Evolutionary conservation across 2,797 vertebrate genomes (phyloP).

Genomic region (Anguilla pacifica): DNA sequence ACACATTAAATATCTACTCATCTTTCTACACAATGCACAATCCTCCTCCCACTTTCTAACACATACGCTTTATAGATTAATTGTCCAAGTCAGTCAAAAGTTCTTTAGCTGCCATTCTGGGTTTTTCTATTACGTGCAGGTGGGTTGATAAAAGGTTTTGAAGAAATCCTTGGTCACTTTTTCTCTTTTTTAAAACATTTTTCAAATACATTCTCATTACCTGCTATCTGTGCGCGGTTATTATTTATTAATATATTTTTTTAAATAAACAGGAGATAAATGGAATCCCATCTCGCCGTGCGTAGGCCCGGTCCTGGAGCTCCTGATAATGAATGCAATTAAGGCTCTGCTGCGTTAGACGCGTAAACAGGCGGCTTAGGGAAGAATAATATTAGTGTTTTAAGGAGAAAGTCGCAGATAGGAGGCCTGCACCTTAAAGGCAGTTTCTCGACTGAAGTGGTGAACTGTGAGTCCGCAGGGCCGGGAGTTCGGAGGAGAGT

Average conservation of each 20-base stretch:
- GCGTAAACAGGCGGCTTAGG: slow-evolving; percentile 69
- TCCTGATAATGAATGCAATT: slow-evolving; percentile 81
- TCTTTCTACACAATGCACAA: background rate
- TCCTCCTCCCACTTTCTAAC: slow-evolving; percentile 16
- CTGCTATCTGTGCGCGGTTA: slow-evolving; percentile 71
- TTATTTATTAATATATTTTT: slow-evolving; percentile 67
- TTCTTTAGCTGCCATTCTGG: background rate
- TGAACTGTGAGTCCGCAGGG: background rate
- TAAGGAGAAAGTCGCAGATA: slow-evolving; percentile 25
- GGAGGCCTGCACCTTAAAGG: background rate
- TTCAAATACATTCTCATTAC: slow-evolving; percentile 70
- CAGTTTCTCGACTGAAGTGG: background rate
- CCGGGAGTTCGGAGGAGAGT: background rate
- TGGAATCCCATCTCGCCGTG: slow-evolving; percentile 71
- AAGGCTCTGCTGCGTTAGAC: slow-evolving; percentile 66
- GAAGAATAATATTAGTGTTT: slow-evolving; percentile 53
- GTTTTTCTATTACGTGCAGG: background rate
- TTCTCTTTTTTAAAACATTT: slow-evolving; percentile 64
- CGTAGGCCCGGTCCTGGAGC: slow-evolving; percentile 70
- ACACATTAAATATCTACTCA: background rate
- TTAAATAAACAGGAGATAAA: slow-evolving; percentile 75
- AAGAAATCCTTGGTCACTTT: slow-evolving; percentile 59
- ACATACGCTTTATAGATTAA: background rate
- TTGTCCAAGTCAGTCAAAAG: slow-evolving; percentile 18
- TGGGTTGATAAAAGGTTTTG: background rate